phyloP scores from a whole-genome alignment of 2,113 vertebrate species.

The Lophius piscatorius region DNA sequence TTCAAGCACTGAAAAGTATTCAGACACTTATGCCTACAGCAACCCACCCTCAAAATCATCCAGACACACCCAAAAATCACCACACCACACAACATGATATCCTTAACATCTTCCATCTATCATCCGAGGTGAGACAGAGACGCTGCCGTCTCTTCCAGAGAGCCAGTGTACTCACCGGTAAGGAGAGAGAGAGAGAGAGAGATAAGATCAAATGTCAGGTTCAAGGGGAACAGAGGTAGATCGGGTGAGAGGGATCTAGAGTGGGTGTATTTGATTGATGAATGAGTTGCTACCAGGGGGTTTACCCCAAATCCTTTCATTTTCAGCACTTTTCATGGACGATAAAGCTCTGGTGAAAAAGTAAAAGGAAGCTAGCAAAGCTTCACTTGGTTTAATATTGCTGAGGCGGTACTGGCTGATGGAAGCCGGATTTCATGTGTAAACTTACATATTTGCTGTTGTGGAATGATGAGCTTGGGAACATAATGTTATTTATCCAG shows the following conservation, averaged over 20 bases:
- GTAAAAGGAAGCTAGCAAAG: conserved; percentile 37
- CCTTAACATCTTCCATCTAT: conserved; percentile 62
- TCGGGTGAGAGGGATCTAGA: conserved; percentile 27
- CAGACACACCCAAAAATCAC: conserved; percentile 6
- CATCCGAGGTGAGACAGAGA: conserved; percentile 49
- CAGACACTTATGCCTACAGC: conserved; percentile 4
- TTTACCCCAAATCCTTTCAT: conserved; percentile 14
- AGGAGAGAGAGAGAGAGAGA: conserved; percentile 31
- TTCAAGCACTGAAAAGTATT: too few relatives aligned
- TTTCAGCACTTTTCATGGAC: conserved; percentile 78
- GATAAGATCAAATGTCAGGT: conserved; percentile 61
- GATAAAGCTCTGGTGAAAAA: conserved; percentile 68
- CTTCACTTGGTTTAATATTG: conserved; percentile 53
- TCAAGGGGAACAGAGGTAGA: conserved; percentile 29
- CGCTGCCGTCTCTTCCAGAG: conserved; percentile 45
- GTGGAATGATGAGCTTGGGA: conserved; percentile 38
- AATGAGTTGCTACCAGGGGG: conserved; percentile 39
- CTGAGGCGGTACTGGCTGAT: conserved; percentile 56
- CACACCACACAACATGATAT: conserved; percentile 33
- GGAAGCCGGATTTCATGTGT: conserved; percentile 40
- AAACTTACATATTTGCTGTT: conserved; percentile 58
- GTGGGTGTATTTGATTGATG: conserved; percentile 64
- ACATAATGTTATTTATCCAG: conserved; percentile 57
- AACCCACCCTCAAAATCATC: conserved; percentile 1
- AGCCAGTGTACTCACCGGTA: conserved; percentile 58